phyloP scores from a whole-genome alignment of 2,797 vertebrate species.

The Merluccius polli region DNA sequence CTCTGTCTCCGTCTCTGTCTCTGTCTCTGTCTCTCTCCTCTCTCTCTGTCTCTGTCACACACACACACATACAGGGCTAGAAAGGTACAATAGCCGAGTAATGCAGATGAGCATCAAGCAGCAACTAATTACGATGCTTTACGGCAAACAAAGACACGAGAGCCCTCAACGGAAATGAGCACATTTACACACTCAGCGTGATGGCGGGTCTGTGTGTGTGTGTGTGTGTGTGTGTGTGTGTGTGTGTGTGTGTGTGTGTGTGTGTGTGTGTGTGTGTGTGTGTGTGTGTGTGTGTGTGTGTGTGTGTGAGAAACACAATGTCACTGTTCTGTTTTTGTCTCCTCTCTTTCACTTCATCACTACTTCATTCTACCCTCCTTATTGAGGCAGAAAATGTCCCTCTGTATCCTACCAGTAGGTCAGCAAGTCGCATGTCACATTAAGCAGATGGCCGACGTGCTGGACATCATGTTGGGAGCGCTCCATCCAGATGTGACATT shows the following conservation, averaged over 20 bases:
- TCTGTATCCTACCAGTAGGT: not conserved
- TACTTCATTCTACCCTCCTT: not conserved
- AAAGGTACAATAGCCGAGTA: not conserved
- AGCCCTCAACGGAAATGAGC: not conserved
- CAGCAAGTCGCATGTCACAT: not conserved
- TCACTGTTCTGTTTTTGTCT: not conserved
- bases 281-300: not conserved
- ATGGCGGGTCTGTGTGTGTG: not conserved
- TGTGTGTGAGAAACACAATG: not conserved
- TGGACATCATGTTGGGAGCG: not conserved
- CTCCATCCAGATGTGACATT: not conserved
- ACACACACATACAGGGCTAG: not conserved
- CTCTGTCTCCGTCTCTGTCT: no score
- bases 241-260: not conserved
- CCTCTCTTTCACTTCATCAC: not conserved
- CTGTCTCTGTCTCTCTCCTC: no score
- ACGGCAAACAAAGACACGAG: not conserved
- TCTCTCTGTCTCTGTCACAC: not conserved
- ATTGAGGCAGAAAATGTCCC: not conserved
- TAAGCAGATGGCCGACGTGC: not conserved
- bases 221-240: not conserved
- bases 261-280: not conserved
- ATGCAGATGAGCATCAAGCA: constrained; percentile 5
- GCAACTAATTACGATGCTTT: constrained; percentile 7
- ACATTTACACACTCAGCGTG: not conserved